These are phyloP conservation scores for Acronicta leporina DNA, from an alignment of 2,888 invertebrate species.

Conservation along the genomic window DNA sequence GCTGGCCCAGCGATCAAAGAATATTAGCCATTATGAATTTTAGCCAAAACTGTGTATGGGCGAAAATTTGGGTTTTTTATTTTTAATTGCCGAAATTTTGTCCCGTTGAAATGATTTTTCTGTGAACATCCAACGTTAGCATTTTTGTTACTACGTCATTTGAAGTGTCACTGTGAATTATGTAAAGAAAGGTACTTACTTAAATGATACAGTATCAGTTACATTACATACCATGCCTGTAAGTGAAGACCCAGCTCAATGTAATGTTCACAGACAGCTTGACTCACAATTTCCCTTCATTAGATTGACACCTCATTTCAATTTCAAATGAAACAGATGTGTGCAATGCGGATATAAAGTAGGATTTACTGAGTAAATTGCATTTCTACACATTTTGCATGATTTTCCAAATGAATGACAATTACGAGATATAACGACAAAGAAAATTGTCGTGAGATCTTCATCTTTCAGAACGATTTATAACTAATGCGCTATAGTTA, in stretches of 20 bases:
- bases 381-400: slow-evolving; percentile 32
- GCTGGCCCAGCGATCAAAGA: too few relatives aligned
- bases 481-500: slow-evolving; percentile 15
- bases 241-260: not conserved
- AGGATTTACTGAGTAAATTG: slow-evolving; percentile 35
- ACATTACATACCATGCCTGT: too few relatives aligned
- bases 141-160: too few relatives aligned
- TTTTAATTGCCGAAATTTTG: too few relatives aligned
- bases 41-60: too few relatives aligned
- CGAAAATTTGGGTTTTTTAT: too few relatives aligned
- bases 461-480: slow-evolving; percentile 15
- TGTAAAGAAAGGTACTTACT: too few relatives aligned
- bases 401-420: slow-evolving; percentile 28
- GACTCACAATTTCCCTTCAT: slow-evolving; percentile 15
- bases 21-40: too few relatives aligned
- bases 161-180: too few relatives aligned
- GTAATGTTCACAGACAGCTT: not conserved
- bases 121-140: too few relatives aligned
- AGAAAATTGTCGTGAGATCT: slow-evolving; percentile 27
- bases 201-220: too few relatives aligned
- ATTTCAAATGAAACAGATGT: slow-evolving; percentile 21
- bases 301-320: slow-evolving; percentile 40
- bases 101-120: too few relatives aligned
- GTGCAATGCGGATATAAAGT: slow-evolving; percentile 22
- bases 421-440: slow-evolving; percentile 8